phyloP scores from a whole-genome alignment of 2,888 invertebrate genomes.

The Aphrophora alni region DNA sequence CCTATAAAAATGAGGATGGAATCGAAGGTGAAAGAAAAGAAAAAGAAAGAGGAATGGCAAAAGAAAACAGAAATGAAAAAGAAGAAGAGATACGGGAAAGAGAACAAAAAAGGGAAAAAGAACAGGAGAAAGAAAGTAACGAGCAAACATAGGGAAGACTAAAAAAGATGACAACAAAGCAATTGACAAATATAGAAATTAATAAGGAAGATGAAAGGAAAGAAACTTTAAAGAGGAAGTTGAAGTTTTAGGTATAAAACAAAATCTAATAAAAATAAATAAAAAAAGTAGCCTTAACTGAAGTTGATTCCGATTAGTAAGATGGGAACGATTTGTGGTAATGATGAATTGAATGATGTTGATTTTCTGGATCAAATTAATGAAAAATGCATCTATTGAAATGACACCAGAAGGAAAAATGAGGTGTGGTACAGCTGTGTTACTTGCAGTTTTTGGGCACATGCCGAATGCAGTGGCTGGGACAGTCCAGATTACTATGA shows the following conservation, averaged over 20 bases:
- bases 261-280: too few species aligned
- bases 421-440: constrained; percentile 19
- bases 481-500: constrained; percentile 23
- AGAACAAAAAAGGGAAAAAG: not conserved
- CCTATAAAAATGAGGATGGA: not conserved
- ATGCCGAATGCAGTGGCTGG: constrained; percentile 17
- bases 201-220: too few species aligned
- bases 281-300: too few species aligned
- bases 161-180: too few species aligned
- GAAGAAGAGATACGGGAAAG: not conserved
- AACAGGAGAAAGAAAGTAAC: not conserved
- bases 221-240: too few species aligned
- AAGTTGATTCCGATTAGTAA: too few species aligned
- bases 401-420: not conserved
- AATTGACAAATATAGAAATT: too few species aligned
- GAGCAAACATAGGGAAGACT: too few species aligned
- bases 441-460: constrained; percentile 21
- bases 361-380: not conserved
- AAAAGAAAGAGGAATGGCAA: not conserved
- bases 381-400: constrained; percentile 14
- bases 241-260: too few species aligned
- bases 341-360: constrained; percentile 12
- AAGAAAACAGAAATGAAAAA: not conserved
- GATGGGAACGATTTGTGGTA: constrained; percentile 7
- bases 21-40: not conserved